phyloP scores from a whole-genome alignment of 2,888 invertebrate species.

The Mythimna albipuncta region DNA sequence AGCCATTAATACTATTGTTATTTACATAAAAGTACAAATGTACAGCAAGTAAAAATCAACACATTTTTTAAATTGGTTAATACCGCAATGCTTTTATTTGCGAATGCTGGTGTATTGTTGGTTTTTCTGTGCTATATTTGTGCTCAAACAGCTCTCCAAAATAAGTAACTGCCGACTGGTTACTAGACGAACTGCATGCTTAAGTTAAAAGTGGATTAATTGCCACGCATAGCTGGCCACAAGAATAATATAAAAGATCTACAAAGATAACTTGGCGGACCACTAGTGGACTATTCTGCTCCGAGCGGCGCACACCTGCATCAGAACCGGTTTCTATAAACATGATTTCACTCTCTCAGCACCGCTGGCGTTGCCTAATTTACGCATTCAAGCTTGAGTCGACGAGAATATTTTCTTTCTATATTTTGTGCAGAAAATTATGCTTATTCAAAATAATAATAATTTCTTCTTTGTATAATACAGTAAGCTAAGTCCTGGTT shows the following conservation, averaged over 20 bases:
- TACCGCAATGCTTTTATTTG: slow-evolving; percentile 5
- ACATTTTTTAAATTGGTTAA: slow-evolving; percentile 1
- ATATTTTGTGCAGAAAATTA: slow-evolving; percentile 30
- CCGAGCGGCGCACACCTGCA: slow-evolving; percentile 83
- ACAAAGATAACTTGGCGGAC: slow-evolving; percentile 59
- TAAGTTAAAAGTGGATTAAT: slow-evolving; percentile 50
- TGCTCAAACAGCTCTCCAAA: slow-evolving; percentile 10
- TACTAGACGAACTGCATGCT: slow-evolving; percentile 40
- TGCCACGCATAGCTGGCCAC: slow-evolving; percentile 43
- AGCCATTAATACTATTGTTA: not conserved
- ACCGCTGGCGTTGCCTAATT: slow-evolving; percentile 72
- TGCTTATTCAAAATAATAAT: slow-evolving; percentile 11
- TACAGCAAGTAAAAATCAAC: not conserved
- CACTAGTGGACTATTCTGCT: slow-evolving; percentile 59
- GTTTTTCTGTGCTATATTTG: not conserved
- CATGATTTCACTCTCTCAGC: slow-evolving; percentile 88
- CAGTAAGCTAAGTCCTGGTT: too few relatives aligned
- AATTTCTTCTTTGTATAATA: not conserved
- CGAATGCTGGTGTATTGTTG: not conserved
- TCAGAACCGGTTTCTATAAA: slow-evolving; percentile 85
- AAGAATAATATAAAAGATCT: slow-evolving; percentile 55
- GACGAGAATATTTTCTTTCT: slow-evolving; percentile 57
- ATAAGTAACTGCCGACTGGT: slow-evolving; percentile 10
- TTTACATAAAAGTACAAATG: not conserved
- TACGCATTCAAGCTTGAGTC: slow-evolving; percentile 67